These are phyloP conservation scores for Megaceryle torquata DNA, from an alignment of 2,113 vertebrate species.

Conservation along the genomic window DNA sequence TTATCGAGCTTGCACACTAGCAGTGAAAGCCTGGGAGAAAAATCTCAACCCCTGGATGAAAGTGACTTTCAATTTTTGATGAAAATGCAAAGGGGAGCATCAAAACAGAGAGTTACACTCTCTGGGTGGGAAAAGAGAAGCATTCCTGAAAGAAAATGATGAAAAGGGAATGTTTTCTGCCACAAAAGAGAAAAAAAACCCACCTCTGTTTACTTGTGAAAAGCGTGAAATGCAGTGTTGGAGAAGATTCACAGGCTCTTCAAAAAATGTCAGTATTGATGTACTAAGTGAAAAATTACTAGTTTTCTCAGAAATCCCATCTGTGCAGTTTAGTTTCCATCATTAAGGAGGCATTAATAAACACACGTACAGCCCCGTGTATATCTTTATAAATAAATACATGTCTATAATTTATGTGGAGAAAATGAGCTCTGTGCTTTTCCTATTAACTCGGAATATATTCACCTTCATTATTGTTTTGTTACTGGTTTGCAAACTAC, in stretches of 20 bases:
- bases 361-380: too few relatives aligned
- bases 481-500: neutral
- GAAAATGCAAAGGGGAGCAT: neutral
- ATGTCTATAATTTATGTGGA: neutral
- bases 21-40: neutral
- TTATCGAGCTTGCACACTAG: neutral
- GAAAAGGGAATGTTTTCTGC: neutral
- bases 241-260: neutral
- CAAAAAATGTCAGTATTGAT: neutral
- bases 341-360: neutral
- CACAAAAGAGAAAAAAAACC: neutral
- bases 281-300: neutral
- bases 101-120: neutral
- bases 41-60: neutral
- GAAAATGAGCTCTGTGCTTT: neutral
- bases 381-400: neutral
- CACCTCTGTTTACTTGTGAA: neutral
- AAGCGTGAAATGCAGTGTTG: neutral
- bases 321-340: neutral
- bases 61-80: neutral
- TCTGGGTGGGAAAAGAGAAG: neutral
- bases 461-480: neutral
- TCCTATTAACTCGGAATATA: neutral
- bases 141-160: neutral
- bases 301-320: neutral